Base-by-base conservation (phyloP, 1,140 invertebrate genomes). In the Diabrotica virgifera region DNA sequence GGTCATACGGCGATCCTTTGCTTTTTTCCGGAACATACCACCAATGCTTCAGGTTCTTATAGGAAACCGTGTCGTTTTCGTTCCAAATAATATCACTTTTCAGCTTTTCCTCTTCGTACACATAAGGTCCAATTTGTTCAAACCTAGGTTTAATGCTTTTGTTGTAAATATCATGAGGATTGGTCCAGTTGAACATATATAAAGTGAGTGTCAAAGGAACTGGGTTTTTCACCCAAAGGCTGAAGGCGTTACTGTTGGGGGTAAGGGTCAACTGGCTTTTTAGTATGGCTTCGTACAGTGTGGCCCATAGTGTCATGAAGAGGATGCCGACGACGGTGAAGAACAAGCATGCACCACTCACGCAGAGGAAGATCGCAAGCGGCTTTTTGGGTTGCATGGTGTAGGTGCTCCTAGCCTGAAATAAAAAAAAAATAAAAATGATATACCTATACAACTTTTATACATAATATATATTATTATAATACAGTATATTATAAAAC, bases 181-280 rank as follows among this genome's bases (percentile, higher is more conserved):
- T 93, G 0, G 90, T 93, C 90, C 91, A 93, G 78, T 94, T 93
- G 74, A 90, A 93, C 63, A 93, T 80, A 74, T 89, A 87, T 55
- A 93, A 81, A 64, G 89, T 86, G 9, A 93, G 84, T 6, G 59
- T 61, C 9, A 78, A 53, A 11, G 74, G 69, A 0, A 71, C 36
- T 0, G 73, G 69, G 46, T 68, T 72, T 14, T 68, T 73, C 24
- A 64, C 66, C 71, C 71, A 74, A 1, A 70, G 8, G 8, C 68
- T 40, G 55, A 46, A 72, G 8, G 69, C 53, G 7, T 52, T 59
- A 7, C 56, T 60, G 14, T 52, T 60, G 6, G 66, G 63, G 5
- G 57, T 50, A 7, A 75, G 50, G 5, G 65, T 51, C 40, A 72
- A 65, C 11, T 67, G 46, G 50, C 52, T 67, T 6, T 40, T 59